Evolutionary conservation across 64 coral and sea anemone species (phyloP).

Genomic region (Montipora capricornis): DNA sequence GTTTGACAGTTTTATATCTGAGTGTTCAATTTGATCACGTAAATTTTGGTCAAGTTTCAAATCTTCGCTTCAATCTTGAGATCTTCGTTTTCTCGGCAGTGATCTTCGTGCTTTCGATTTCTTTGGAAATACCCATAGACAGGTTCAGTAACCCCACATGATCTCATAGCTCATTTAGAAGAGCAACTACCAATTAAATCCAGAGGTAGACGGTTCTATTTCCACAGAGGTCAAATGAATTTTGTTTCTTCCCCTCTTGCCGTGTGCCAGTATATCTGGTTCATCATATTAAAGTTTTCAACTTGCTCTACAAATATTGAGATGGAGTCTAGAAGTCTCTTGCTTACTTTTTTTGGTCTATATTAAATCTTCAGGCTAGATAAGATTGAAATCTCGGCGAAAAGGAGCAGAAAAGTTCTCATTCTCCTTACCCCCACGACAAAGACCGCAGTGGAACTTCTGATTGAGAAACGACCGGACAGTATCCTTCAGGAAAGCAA

Average conservation of each 20-base stretch:
- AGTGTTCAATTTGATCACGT: too few species aligned
- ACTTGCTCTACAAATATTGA: background rate
- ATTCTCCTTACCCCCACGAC: slow-evolving; percentile 29
- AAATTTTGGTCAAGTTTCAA: too few species aligned
- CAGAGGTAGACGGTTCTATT: background rate
- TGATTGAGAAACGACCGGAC: slow-evolving; percentile 3
- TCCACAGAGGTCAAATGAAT: background rate
- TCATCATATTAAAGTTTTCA: background rate
- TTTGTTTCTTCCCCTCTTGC: background rate
- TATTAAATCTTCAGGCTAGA: slow-evolving; percentile 23
- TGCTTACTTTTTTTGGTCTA: background rate
- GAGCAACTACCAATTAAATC: background rate
- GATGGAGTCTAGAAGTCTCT: background rate
- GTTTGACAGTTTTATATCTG: too few species aligned
- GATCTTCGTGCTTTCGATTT: too few species aligned
- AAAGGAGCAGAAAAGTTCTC: slow-evolving; percentile 7
- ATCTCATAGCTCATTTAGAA: background rate
- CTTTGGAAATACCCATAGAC: too few species aligned
- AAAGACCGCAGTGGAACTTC: background rate
- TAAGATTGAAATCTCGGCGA: slow-evolving; percentile 14
- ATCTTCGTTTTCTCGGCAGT: too few species aligned
- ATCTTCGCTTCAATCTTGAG: too few species aligned
- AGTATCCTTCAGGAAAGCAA: background rate
- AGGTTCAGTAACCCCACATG: background rate
- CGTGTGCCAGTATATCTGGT: background rate